Conservation (phyloP, 1,140 invertebrate species). For the Pinna nobilis region DNA sequence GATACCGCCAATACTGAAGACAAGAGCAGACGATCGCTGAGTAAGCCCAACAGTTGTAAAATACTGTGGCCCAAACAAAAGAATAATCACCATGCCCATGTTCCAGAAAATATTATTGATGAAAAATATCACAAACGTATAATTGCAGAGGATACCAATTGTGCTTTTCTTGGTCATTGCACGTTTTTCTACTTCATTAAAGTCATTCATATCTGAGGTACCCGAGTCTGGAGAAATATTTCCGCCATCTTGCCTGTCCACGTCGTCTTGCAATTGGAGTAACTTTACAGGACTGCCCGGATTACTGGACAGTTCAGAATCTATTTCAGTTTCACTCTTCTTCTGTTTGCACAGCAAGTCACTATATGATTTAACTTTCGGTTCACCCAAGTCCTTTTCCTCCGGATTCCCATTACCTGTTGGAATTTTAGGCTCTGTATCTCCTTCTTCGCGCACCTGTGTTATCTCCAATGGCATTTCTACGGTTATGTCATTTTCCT, state of each 20-base stretch:
- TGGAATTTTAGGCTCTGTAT: neutral
- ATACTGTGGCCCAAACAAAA: constrained; percentile 59
- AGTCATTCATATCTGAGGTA: neutral
- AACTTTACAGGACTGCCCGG: neutral
- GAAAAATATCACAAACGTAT: constrained; percentile 62
- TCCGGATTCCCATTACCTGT: neutral
- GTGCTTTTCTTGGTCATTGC: constrained; percentile 25
- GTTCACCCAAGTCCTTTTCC: neutral
- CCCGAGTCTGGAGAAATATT: neutral
- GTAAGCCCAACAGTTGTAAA: constrained; percentile 39
- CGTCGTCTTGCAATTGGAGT: neutral
- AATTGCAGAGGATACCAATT: constrained; percentile 49
- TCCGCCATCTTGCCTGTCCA: neutral
- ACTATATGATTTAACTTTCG: neutral
- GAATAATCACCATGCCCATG: constrained; percentile 50
- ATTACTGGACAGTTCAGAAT: neutral
- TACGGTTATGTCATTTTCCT: neutral
- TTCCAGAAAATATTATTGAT: constrained; percentile 69
- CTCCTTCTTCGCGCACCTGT: neutral
- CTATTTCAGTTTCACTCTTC: neutral
- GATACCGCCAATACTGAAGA: constrained; percentile 52
- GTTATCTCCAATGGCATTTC: neutral
- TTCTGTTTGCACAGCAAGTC: neutral
- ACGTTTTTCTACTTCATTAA: constrained; percentile 21
- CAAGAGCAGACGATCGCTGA: constrained; percentile 47